Evolutionary conservation across 2,113 vertebrate species (phyloP).

Genomic region (Vidua chalybeata): DNA sequence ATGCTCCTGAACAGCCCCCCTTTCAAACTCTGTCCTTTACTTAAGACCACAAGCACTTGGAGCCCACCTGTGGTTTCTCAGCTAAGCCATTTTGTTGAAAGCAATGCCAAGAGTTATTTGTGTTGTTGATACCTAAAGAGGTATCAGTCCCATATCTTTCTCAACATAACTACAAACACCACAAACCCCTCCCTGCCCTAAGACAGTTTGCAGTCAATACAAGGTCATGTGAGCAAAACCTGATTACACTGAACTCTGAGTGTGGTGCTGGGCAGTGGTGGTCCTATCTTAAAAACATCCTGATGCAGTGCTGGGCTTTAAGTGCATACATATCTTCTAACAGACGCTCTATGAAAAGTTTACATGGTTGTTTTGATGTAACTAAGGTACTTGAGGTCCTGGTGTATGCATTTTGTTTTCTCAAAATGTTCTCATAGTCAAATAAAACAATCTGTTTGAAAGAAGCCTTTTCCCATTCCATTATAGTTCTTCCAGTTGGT

Average conservation of each 20-base stretch:
- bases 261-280: background rate
- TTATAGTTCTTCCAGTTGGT: background rate
- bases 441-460: conserved; percentile 7
- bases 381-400: background rate
- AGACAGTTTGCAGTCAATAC: background rate
- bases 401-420: background rate
- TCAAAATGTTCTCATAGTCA: background rate
- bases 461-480: background rate
- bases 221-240: background rate
- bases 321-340: background rate
- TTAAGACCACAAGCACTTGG: background rate
- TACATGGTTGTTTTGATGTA: background rate
- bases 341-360: background rate
- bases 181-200: background rate
- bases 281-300: background rate
- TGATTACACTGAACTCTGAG: background rate
- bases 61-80: background rate
- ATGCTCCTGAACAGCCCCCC: background rate
- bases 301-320: background rate
- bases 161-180: background rate
- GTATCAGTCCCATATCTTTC: background rate
- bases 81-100: background rate
- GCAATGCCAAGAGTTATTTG: background rate
- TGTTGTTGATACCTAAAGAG: background rate
- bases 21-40: background rate